Percentiles rank a stretch among this genome's conserved stretches.
Conservation (phyloP, 2,797 vertebrate species). For the Clarias pachynema region DNA sequence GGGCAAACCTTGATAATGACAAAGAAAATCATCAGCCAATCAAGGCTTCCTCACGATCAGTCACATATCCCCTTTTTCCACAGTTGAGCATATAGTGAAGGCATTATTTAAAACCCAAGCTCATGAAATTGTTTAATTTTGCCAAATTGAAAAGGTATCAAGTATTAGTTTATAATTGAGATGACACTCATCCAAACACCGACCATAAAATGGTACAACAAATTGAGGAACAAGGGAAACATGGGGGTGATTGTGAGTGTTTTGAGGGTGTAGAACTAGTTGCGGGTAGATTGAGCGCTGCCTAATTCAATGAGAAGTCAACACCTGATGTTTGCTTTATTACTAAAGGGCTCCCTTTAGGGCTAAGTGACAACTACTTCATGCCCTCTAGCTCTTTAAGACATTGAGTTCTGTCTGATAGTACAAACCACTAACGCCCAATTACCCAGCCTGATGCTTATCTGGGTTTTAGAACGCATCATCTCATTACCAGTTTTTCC, state of each 20-base stretch:
- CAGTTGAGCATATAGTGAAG: not conserved
- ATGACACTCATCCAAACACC: not conserved
- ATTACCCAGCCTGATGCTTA: conserved; percentile 34
- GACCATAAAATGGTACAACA: not conserved
- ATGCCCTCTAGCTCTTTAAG: conserved; percentile 38
- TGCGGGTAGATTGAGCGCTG: not conserved
- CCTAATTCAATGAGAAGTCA: not conserved
- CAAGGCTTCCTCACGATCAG: not conserved
- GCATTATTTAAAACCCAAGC: not conserved
- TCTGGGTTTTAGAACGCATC: conserved; percentile 19
- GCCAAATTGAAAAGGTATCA: not conserved
- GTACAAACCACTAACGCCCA: conserved; percentile 48
- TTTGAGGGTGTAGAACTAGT: not conserved
- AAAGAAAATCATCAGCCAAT: not conserved
- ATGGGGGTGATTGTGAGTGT: conserved; percentile 2
- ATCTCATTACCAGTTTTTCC: conserved; percentile 10
- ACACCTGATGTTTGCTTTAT: not conserved
- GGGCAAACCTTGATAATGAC: not conserved
- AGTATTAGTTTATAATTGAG: not conserved
- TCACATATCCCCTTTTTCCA: not conserved
- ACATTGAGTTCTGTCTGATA: conserved; percentile 17
- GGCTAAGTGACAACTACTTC: conserved; percentile 46
- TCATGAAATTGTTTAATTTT: not conserved
- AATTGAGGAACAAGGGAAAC: conserved; percentile 9
- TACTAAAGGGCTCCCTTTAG: conserved; percentile 9